These are phyloP conservation scores for Pristionchus japonicus DNA, from an alignment of 2,888 invertebrate genomes.

Conservation along the genomic window DNA sequence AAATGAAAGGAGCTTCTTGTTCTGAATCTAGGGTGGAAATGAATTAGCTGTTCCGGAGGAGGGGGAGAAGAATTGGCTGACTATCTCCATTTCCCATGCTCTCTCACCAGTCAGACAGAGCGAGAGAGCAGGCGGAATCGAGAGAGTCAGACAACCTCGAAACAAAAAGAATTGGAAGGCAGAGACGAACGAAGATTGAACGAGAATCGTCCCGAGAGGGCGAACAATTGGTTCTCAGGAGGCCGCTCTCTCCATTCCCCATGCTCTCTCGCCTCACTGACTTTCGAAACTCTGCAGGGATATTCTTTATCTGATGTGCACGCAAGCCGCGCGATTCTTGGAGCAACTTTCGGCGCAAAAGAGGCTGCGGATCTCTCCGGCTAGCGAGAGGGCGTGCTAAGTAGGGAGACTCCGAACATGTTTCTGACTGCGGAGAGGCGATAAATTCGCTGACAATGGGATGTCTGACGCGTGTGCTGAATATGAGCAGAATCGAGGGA, in stretches of 20 bases:
- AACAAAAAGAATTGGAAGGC: background rate
- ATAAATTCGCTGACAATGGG: background rate
- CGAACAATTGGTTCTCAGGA: no score
- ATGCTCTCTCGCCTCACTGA: background rate
- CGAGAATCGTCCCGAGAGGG: background rate
- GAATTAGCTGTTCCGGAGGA: conserved; percentile 30
- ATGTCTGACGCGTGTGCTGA: background rate
- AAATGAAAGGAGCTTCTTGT: background rate
- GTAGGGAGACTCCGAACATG: background rate
- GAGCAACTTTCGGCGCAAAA: background rate
- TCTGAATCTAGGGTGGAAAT: background rate
- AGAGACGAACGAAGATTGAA: conserved; percentile 16
- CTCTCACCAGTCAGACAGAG: no score
- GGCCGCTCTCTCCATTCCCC: background rate
- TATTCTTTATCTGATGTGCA: background rate
- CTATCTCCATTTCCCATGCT: no score
- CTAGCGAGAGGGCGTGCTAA: background rate
- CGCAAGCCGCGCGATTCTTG: background rate
- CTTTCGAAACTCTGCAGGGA: background rate
- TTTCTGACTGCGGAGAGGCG: background rate
- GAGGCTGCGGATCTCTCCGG: background rate
- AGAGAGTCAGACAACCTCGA: no score
- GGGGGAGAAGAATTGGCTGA: background rate
- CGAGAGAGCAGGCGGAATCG: no score
- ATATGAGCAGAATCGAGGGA: background rate